These are phyloP conservation scores for Trachymyrmex septentrionalis DNA, from an alignment of 1,140 invertebrate species.

Conservation along the genomic window DNA sequence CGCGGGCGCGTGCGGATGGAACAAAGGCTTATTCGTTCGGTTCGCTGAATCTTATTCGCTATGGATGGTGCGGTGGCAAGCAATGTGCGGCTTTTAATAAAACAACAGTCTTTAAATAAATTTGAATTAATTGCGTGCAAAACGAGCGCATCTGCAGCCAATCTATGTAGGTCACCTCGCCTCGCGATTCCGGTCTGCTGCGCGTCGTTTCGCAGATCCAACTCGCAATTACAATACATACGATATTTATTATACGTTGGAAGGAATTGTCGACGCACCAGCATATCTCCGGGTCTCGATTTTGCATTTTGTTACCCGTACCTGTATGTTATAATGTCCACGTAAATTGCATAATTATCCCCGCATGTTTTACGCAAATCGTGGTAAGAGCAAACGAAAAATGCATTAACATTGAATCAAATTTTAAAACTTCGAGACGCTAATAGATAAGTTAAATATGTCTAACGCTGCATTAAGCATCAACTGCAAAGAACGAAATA, in stretches of 20 bases:
- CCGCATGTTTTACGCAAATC: slow-evolving; percentile 13
- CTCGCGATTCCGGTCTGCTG: slow-evolving; percentile 34
- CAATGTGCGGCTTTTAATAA: slow-evolving; percentile 61
- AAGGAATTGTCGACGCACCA: slow-evolving; percentile 5
- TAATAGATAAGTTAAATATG: not conserved
- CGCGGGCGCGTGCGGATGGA: not conserved
- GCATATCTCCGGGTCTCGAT: slow-evolving; percentile 6
- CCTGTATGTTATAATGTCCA: not conserved
- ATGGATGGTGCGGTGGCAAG: slow-evolving; percentile 46
- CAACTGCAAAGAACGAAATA: not conserved
- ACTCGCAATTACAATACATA: not conserved
- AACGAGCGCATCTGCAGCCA: slow-evolving; percentile 65
- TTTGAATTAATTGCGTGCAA: slow-evolving; percentile 73
- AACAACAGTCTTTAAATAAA: slow-evolving; percentile 76
- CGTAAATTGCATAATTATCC: slow-evolving; percentile 56
- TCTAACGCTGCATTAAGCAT: not conserved
- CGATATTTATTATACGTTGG: slow-evolving; percentile 18
- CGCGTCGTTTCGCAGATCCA: not conserved
- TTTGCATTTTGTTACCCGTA: slow-evolving; percentile 15
- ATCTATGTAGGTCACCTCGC: slow-evolving; percentile 71
- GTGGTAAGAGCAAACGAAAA: not conserved
- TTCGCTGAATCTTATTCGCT: not conserved
- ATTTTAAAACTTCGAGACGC: not conserved
- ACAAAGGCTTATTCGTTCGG: slow-evolving; percentile 36
- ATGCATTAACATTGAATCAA: not conserved